phyloP scores from a whole-genome alignment of 2,797 vertebrate species.

The Zalophus californianus region DNA sequence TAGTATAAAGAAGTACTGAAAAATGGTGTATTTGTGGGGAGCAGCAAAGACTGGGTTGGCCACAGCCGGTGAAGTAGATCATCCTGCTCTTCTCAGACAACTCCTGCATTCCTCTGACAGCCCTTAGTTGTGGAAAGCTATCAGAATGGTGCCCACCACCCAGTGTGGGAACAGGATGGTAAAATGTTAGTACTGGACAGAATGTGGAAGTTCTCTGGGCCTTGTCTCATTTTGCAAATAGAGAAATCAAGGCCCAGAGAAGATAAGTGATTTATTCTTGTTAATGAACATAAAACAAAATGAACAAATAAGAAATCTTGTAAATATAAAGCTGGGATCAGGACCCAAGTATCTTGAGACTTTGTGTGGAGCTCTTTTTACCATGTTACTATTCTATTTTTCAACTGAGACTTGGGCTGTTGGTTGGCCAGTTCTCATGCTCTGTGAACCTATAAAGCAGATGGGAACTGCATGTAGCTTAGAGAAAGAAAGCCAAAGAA shows the following conservation, averaged over 20 bases:
- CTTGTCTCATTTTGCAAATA: neutral
- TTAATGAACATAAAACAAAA: neutral
- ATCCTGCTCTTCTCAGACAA: neutral
- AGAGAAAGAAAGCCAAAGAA: constrained; percentile 59
- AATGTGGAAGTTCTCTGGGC: fast-evolving
- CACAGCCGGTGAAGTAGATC: neutral
- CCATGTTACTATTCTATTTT: neutral
- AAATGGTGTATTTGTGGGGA: neutral
- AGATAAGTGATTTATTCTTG: neutral
- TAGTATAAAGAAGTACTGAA: neutral
- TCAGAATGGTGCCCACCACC: neutral
- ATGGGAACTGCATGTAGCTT: constrained; percentile 11
- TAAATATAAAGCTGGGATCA: neutral
- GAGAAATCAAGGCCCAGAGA: neutral
- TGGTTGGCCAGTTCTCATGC: constrained; percentile 18
- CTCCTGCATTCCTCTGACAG: neutral
- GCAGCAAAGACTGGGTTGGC: neutral
- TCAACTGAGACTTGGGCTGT: neutral
- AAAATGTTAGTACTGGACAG: too few species aligned
- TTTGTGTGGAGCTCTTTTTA: neutral
- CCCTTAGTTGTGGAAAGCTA: neutral
- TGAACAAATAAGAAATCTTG: neutral
- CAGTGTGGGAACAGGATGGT: neutral
- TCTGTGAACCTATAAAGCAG: constrained; percentile 52
- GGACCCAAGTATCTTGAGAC: neutral